phyloP scores from a whole-genome alignment of 1,140 invertebrate species.

The Camponotus vicinus region DNA sequence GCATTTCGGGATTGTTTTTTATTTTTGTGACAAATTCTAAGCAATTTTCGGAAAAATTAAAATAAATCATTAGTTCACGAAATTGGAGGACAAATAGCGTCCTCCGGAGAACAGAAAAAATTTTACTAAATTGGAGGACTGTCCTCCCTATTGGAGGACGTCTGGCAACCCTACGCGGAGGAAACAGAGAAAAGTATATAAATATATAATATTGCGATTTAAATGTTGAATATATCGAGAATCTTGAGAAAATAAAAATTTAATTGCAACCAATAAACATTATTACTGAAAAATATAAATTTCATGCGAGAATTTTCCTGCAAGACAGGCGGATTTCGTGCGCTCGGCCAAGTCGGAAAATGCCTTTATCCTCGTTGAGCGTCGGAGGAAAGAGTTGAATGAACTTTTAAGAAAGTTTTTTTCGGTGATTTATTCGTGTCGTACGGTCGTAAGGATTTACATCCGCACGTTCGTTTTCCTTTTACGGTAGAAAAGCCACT shows the following conservation, averaged over 20 bases:
- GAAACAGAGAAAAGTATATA: neutral
- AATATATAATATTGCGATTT: neutral
- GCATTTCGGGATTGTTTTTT: no score
- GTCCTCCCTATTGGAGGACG: no score
- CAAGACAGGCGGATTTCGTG: slow-evolving; percentile 1
- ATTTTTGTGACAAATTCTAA: no score
- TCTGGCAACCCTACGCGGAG: no score
- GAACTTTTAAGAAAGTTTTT: slow-evolving; percentile 51
- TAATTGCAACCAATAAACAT: neutral
- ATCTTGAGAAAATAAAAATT: neutral
- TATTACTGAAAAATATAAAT: slow-evolving; percentile 9
- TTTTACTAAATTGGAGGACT: no score
- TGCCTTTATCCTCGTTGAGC: slow-evolving; percentile 39
- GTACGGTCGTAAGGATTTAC: slow-evolving; percentile 44
- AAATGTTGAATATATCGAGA: neutral
- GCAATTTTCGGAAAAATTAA: no score
- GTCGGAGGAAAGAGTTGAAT: slow-evolving; percentile 25
- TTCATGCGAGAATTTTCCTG: slow-evolving; percentile 9
- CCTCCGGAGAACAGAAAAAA: no score
- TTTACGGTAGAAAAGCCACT: slow-evolving; percentile 44
- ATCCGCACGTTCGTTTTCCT: slow-evolving; percentile 47
- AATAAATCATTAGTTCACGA: no score
- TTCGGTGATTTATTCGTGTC: slow-evolving; percentile 60
- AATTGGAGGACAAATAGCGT: no score
- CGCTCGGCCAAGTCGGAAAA: slow-evolving; percentile 11